Base-by-base conservation (phyloP, 2,888 invertebrate genomes). In the Drosophila monieri region DNA sequence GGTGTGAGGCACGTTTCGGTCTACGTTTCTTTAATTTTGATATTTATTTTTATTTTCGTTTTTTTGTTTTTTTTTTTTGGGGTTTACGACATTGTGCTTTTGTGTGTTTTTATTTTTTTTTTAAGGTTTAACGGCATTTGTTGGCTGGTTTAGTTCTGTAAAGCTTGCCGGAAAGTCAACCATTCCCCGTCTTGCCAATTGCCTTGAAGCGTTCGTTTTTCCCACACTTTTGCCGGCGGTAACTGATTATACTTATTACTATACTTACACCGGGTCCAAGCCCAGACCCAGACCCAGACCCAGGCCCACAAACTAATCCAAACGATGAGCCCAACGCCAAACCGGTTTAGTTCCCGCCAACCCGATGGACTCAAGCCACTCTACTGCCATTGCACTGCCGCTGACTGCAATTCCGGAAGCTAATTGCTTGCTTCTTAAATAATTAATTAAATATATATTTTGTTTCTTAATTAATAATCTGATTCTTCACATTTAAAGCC, bases 161-260 rank as follows among this genome's bases (percentile, higher is more conserved):
- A 58, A 39, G 12, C 60, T 51, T 30, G 59, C 53, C 57, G 61
- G 46, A 52, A 65, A 52, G 37, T 58, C 53, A 59, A 65, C 65
- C 67, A 73, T 74, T 77, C 56, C 73, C 69, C 58, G 41, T 52
- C 59, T 74, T 66, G 75, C 68, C 74, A 76, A 78, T 77, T 88
- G 85, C 76, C 77, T 86, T 87, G 80, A 74, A 69, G 65, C 74
- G 37, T 41, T 23, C 55, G 58, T 68, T 71, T 75, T 83, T 77
- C 71, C 77, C 77, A 79, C 77, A 81, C 61, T 68, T 27, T 32
- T 12, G 49, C 44, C 49, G 39, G 32, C 41, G 55, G 44, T 21
- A 39, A 47, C 52, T 79, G 74, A 78, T 81, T 81, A 78, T 60
- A 66, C 65, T 61, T 35, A 35, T 35, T 35, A 35, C 35, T 35